phyloP scores from a whole-genome alignment of 2,888 invertebrate genomes.

The Cotesia congregata region DNA sequence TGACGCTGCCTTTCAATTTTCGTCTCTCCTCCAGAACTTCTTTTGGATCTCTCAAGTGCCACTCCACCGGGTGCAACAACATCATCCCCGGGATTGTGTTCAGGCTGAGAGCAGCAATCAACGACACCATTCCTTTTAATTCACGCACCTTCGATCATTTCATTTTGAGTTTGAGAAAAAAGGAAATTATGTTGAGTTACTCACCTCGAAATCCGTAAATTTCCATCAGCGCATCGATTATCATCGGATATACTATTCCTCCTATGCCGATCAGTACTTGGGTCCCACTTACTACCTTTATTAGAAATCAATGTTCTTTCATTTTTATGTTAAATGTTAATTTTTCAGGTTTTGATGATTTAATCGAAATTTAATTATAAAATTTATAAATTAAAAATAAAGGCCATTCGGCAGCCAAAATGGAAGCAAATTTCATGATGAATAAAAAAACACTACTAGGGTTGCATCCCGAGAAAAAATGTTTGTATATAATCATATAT shows the following conservation, averaged over 20 bases:
- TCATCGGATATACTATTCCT: slow-evolving; percentile 78
- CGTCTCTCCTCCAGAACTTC: slow-evolving; percentile 52
- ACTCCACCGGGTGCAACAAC: slow-evolving; percentile 82
- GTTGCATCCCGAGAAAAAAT: no score
- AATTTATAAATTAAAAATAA: no score
- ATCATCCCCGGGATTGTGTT: slow-evolving; percentile 79
- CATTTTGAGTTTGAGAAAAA: neutral
- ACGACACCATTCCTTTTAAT: slow-evolving; percentile 72
- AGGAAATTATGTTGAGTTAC: slow-evolving; percentile 24
- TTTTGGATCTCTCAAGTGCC: slow-evolving; percentile 71
- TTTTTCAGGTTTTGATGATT: neutral
- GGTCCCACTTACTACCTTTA: slow-evolving; percentile 80
- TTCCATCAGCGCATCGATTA: slow-evolving; percentile 75
- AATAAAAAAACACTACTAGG: no score
- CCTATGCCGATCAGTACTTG: slow-evolving; percentile 80
- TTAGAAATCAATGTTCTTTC: neutral
- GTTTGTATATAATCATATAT: no score
- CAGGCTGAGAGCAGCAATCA: slow-evolving; percentile 78
- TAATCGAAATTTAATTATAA: no score
- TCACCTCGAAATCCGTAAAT: slow-evolving; percentile 79
- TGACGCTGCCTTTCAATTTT: slow-evolving; percentile 44
- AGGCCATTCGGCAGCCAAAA: no score
- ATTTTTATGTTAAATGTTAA: slow-evolving; percentile 8
- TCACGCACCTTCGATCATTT: slow-evolving; percentile 17
- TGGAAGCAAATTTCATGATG: no score